These are phyloP conservation scores for Probaryconus sp. DNA, from an alignment of 1,140 invertebrate species.

Conservation along the genomic window DNA sequence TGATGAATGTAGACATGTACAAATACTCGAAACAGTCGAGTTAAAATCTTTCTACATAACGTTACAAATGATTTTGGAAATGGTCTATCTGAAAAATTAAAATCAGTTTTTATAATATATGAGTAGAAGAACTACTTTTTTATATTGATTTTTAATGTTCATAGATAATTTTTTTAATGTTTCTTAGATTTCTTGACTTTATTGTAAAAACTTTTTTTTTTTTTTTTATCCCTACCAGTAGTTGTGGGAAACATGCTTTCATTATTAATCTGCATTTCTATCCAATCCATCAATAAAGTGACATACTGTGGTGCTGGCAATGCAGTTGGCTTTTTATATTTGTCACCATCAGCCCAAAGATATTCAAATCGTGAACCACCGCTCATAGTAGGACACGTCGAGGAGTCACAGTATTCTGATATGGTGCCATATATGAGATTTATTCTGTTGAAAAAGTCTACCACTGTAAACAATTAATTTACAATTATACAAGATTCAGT, in stretches of 20 bases:
- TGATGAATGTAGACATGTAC: conserved; percentile 99
- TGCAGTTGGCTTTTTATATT: conserved; percentile 93
- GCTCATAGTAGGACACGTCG: conserved; percentile 94
- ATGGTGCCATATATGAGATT: conserved; percentile 96
- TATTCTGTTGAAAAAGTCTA: conserved; percentile 97
- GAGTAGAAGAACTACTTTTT: too few relatives aligned
- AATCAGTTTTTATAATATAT: not conserved
- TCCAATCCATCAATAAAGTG: conserved; percentile 95
- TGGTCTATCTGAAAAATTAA: conserved; percentile 84
- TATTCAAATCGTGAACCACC: conserved; percentile 95
- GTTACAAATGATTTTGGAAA: conserved; percentile 92
- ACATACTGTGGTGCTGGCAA: conserved; percentile 94
- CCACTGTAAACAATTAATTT: conserved; percentile 82
- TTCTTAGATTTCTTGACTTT: too few relatives aligned
- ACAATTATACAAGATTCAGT: too few relatives aligned
- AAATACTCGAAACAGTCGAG: conserved; percentile 94
- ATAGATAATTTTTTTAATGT: too few relatives aligned
- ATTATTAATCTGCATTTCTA: conserved; percentile 95
- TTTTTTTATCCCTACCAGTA: conserved; percentile 79
- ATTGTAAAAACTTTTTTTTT: too few relatives aligned
- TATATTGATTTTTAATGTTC: too few relatives aligned
- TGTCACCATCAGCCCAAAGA: conserved; percentile 93
- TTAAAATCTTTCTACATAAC: conserved; percentile 93
- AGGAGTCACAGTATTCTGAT: conserved; percentile 91
- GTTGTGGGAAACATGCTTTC: conserved; percentile 90